A percentile compares a stretch with the other conserved stretches of the same genome.
Evolutionary conservation across 2,888 invertebrate species (phyloP).

Genomic region (Calameuta filiformis): DNA sequence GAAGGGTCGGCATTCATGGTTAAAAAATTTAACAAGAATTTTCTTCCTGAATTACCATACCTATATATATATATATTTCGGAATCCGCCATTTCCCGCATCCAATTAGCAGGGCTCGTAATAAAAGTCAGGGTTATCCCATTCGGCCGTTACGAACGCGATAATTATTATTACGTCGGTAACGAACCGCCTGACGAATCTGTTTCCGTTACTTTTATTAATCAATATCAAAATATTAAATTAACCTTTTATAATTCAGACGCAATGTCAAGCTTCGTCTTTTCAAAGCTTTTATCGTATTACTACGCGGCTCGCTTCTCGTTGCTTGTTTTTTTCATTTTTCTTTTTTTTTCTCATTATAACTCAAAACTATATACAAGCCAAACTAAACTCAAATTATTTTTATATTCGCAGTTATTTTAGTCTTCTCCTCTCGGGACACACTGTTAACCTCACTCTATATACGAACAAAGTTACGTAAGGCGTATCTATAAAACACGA

Average conservation of each 20-base stretch:
- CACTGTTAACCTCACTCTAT: neutral
- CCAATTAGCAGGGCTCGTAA: neutral
- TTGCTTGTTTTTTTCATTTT: neutral
- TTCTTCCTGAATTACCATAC: neutral
- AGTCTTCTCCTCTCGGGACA: neutral
- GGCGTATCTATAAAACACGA: neutral
- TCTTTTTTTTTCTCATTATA: neutral
- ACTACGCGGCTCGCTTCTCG: neutral
- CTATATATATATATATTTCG: neutral
- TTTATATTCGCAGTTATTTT: neutral
- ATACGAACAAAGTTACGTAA: neutral
- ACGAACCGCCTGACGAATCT: neutral
- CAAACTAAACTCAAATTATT: neutral
- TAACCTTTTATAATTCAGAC: neutral
- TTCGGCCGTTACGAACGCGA: neutral
- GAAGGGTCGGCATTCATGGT: neutral
- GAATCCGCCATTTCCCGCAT: neutral
- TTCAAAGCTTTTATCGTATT: neutral
- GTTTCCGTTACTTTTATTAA: neutral
- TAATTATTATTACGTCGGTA: neutral
- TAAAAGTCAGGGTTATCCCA: neutral
- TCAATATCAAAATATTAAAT: neutral
- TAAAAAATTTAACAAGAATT: neutral
- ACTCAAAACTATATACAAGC: neutral
- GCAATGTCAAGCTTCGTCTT: neutral